phyloP scores from a whole-genome alignment of 2,113 vertebrate genomes.

The Shinisaurus crocodilurus region DNA sequence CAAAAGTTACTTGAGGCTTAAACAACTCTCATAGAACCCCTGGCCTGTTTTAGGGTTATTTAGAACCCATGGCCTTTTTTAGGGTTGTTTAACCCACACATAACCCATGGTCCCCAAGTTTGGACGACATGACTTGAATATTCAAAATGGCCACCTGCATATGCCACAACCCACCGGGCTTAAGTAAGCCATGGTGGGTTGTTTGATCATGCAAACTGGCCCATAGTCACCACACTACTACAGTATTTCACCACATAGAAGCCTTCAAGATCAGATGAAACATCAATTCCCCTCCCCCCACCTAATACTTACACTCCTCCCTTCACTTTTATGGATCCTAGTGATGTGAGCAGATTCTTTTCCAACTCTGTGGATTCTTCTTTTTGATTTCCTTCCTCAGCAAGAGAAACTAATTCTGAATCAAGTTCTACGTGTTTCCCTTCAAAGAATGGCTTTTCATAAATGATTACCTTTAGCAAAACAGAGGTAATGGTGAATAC shows the following conservation, averaged over 20 bases:
- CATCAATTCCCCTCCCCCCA: not conserved
- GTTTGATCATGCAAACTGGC: too few relatives aligned
- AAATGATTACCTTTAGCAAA: constrained; percentile 82
- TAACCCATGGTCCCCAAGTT: too few relatives aligned
- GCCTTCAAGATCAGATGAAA: not conserved
- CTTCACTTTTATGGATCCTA: constrained; percentile 92
- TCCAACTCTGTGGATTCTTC: constrained; percentile 52
- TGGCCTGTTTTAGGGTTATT: too few relatives aligned
- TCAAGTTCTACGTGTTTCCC: constrained; percentile 85
- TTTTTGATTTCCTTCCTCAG: constrained; percentile 51
- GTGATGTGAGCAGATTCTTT: constrained; percentile 61
- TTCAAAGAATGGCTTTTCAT: constrained; percentile 91
- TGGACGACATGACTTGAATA: too few relatives aligned
- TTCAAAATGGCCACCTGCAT: too few relatives aligned
- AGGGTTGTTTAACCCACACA: too few relatives aligned
- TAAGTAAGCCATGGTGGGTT: too few relatives aligned
- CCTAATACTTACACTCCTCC: constrained; percentile 89
- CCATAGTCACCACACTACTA: not conserved
- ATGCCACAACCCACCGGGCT: too few relatives aligned
- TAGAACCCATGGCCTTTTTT: too few relatives aligned
- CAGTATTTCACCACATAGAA: too few relatives aligned
- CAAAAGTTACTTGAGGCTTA: too few relatives aligned
- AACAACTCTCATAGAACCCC: too few relatives aligned
- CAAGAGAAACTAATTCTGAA: constrained; percentile 77
- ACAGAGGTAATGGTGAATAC: constrained; percentile 11